A percentile compares a stretch with the other conserved stretches of the same genome.
phyloP scores from a whole-genome alignment of 1,140 invertebrate genomes.

The Aphis gossypii region DNA sequence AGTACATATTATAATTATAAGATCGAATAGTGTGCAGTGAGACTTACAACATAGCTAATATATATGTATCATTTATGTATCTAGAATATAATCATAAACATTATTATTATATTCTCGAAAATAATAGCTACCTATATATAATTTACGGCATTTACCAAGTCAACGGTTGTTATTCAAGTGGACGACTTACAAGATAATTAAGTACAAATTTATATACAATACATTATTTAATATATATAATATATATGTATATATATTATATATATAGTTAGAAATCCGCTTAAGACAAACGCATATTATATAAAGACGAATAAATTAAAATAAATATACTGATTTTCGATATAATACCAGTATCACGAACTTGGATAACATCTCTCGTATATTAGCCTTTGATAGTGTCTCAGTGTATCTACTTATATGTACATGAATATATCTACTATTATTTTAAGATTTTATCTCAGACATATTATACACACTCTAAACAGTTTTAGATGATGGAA shows the following conservation, averaged over 20 bases:
- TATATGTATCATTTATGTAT: too few relatives aligned
- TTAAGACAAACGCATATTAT: neutral
- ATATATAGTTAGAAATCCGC: neutral
- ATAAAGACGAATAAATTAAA: constrained; percentile 2
- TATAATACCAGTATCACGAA: neutral
- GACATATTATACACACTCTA: neutral
- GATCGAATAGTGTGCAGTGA: too few relatives aligned
- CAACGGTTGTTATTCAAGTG: neutral
- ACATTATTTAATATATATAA: neutral
- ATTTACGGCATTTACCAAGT: neutral
- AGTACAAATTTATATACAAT: neutral
- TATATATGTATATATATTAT: too few relatives aligned
- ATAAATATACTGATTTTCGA: neutral
- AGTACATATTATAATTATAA: too few relatives aligned
- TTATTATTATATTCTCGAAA: too few relatives aligned
- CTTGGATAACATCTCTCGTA: constrained; percentile 12
- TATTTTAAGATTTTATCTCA: neutral
- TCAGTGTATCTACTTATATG: neutral
- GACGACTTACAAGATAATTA: neutral
- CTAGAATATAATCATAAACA: too few relatives aligned
- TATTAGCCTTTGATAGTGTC: neutral
- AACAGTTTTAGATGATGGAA: neutral
- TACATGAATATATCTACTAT: neutral
- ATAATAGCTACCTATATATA: too few relatives aligned
- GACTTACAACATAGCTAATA: too few relatives aligned